Conservation (phyloP, 1,140 invertebrate genomes). For the Eciton burchellii region DNA sequence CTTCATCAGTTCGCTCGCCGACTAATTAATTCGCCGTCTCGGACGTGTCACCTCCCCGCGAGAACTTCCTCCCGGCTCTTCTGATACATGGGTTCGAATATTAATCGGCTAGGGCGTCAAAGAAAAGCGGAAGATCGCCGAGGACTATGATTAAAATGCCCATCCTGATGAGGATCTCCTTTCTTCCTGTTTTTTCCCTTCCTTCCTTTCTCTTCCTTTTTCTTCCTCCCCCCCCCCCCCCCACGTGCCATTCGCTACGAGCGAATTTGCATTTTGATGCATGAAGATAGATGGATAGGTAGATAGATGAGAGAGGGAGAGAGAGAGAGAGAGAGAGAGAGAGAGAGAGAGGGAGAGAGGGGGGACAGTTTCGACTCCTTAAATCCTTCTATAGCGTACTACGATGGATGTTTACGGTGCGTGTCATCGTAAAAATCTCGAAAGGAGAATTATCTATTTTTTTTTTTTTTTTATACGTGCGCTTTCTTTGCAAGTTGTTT, state of each 20-base stretch:
- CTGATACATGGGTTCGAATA: conserved; percentile 46
- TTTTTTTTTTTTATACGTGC: not conserved
- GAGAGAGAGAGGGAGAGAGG: too few species aligned
- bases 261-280: not conserved
- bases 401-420: too few species aligned
- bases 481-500: not conserved
- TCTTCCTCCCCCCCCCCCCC: too few species aligned
- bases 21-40: conserved; percentile 59
- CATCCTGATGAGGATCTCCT: not conserved
- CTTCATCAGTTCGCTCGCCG: conserved; percentile 51
- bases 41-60: conserved; percentile 36
- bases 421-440: not conserved
- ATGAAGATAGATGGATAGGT: not conserved
- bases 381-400: too few species aligned
- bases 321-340: too few species aligned
- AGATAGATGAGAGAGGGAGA: too few species aligned
- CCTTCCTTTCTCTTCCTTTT: too few species aligned
- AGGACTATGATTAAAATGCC: conserved; percentile 17
- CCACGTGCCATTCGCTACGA: not conserved
- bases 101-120: conserved; percentile 18
- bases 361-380: too few species aligned
- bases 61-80: conserved; percentile 33
- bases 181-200: too few species aligned
- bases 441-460: not conserved
- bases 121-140: not conserved